A percentile compares a stretch with the other conserved stretches of the same genome.
phyloP scores from a whole-genome alignment of 35 echinoderm and acorn worm species.

The Ophioderma brevispina region DNA sequence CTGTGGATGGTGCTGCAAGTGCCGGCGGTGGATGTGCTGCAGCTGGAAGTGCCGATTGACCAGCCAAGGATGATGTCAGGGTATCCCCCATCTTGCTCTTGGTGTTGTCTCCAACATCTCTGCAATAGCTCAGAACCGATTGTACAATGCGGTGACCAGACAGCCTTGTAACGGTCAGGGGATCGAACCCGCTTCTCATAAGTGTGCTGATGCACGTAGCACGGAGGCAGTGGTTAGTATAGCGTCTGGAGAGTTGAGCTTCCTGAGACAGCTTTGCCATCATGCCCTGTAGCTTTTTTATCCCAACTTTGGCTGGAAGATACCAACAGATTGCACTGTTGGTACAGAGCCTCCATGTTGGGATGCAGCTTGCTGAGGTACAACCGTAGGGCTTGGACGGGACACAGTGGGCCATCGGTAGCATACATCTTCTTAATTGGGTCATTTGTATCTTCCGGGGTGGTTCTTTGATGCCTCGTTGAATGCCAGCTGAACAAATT shows the following conservation, averaged over 20 bases:
- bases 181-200: not conserved
- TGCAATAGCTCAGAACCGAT: not conserved
- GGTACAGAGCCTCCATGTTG: too few relatives aligned
- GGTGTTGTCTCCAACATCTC: not conserved
- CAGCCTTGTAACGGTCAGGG: not conserved
- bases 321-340: too few relatives aligned
- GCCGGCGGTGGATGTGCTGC: too few relatives aligned
- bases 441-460: not conserved
- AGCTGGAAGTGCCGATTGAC: too few relatives aligned
- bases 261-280: not conserved
- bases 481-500: not conserved
- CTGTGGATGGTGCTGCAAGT: too few relatives aligned
- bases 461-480: not conserved
- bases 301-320: too few relatives aligned
- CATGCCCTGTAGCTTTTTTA: not conserved
- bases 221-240: not conserved
- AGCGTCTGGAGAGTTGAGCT: not conserved
- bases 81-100: too few relatives aligned
- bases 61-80: too few relatives aligned
- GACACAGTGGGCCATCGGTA: not conserved
- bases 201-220: not conserved
- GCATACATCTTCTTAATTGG: not conserved
- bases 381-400: too few relatives aligned
- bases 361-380: too few relatives aligned
- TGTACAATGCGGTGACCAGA: not conserved